A percentile compares a stretch with the other conserved stretches of the same genome.
phyloP scores from a whole-genome alignment of 92 coral and sea anemone species.

The Umimayanthus chanpuru region DNA sequence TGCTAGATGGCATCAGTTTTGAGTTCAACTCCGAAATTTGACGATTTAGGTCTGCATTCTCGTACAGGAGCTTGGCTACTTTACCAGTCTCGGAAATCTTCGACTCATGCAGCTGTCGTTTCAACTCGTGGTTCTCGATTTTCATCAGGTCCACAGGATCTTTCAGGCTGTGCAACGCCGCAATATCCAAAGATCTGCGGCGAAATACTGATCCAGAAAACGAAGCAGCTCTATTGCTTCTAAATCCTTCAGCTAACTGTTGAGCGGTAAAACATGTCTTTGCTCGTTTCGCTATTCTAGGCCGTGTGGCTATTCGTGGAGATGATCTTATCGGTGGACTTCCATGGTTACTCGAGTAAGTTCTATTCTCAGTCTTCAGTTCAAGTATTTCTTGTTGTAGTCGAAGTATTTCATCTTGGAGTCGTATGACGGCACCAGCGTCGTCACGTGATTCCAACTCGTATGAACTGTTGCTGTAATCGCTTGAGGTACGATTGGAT shows the following conservation, averaged over 20 bases:
- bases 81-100: constrained; percentile 78
- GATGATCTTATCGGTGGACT: constrained; percentile 23
- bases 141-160: constrained; percentile 41
- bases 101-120: constrained; percentile 62
- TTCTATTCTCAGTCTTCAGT: constrained; percentile 43
- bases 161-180: constrained; percentile 41
- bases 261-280: constrained; percentile 55
- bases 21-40: constrained; percentile 64
- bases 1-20: constrained; percentile 41
- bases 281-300: constrained; percentile 60
- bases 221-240: neutral
- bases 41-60: constrained; percentile 73
- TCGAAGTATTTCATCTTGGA: constrained; percentile 56
- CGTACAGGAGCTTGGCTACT: constrained; percentile 74
- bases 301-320: constrained; percentile 41
- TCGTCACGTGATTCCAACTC: constrained; percentile 40
- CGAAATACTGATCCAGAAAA: neutral
- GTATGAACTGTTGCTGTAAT: constrained; percentile 38
- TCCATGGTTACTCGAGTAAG: constrained; percentile 10
- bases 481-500: neutral
- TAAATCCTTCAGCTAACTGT: constrained; percentile 39
- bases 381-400: constrained; percentile 55
- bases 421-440: constrained; percentile 42
- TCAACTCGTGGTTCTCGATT: constrained; percentile 66
- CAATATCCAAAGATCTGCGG: constrained; percentile 44